These are phyloP conservation scores for Scelioninae gen. 2 DNA, from an alignment of 2,888 invertebrate genomes.

Conservation along the genomic window DNA sequence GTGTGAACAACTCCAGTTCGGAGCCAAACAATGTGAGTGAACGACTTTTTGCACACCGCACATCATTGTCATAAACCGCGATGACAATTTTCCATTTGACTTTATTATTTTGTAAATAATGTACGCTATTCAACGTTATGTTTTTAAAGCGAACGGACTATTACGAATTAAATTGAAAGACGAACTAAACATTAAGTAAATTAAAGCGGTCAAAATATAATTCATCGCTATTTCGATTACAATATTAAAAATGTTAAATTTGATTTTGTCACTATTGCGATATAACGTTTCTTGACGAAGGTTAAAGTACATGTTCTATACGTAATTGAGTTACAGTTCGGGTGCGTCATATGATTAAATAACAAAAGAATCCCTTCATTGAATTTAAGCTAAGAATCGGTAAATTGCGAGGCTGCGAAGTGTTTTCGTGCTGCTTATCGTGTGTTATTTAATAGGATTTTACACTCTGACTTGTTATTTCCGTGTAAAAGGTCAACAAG, in stretches of 20 bases:
- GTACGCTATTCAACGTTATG: neutral
- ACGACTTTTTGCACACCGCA: constrained; percentile 8
- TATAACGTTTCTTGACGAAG: constrained; percentile 9
- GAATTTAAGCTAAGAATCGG: constrained; percentile 35
- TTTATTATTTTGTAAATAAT: neutral
- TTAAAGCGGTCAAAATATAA: no score
- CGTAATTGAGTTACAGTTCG: constrained; percentile 41
- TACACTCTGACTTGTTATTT: constrained; percentile 2
- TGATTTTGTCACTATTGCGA: neutral
- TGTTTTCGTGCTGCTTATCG: constrained; percentile 14
- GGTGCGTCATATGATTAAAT: constrained; percentile 44
- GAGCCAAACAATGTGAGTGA: constrained; percentile 46
- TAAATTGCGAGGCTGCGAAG: constrained; percentile 27
- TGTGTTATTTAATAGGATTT: constrained; percentile 28
- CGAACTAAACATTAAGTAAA: no score
- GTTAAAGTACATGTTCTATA: constrained; percentile 20
- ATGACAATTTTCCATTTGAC: neutral
- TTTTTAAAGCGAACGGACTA: no score
- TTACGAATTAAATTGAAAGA: no score
- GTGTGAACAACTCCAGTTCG: constrained; percentile 30
- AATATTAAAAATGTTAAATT: no score
- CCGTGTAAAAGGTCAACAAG: constrained; percentile 24
- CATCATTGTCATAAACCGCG: constrained; percentile 3
- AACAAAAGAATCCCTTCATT: constrained; percentile 53
- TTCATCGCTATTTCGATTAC: no score